Base-by-base conservation (phyloP, 2,113 vertebrate genomes). In the Nyctibius bracteatus region DNA sequence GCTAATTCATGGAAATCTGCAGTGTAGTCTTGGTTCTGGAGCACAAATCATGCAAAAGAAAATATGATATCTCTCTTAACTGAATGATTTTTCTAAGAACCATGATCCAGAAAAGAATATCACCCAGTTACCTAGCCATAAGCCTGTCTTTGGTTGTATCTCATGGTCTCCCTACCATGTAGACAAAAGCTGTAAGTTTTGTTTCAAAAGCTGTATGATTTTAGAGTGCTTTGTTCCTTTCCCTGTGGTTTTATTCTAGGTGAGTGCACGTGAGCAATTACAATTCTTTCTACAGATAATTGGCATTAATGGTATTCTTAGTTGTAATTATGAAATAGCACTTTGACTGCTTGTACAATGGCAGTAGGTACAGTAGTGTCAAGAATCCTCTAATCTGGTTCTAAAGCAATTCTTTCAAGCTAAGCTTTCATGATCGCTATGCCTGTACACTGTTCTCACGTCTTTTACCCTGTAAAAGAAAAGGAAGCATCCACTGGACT, bases 261-360 rank as follows among this genome's bases (percentile, higher is more conserved):
- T 93, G 91, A 94, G 55, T 81, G 86, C 89, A 91, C 86, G 80
- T 39, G 70, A 95, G 88, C 81, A 92, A 94, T 96, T 96, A 85
- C 70, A 86, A 43, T 84, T 94, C 92, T 89, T 96, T 92, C 73
- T 67, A 71, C 30, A 87, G 66, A 82, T 95, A 96, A 95, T 91
- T 96, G 82, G 66, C 95, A 92, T 73, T 72, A 95, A 96, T 94
- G 94, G 81, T 97, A 73, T 97, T 96, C 96, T 96, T 96, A 93
- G 83, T 74, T 90, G 80, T 94, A 85, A 94, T 95, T 86, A 93
- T 59, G 80, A 78, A 87, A 67, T 81, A 96, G 95, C 86, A 91
- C 81, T 93, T 91, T 96, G 96, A 96, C 94, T 96, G 94, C 90
- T 96, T 1, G 1, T 96, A 96, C 97, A 97, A 95, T 10, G 80